A percentile compares a stretch with the other conserved stretches of the same genome.
phyloP scores from a whole-genome alignment of 1,140 invertebrate genomes.

The Lutraria rhynchaena region DNA sequence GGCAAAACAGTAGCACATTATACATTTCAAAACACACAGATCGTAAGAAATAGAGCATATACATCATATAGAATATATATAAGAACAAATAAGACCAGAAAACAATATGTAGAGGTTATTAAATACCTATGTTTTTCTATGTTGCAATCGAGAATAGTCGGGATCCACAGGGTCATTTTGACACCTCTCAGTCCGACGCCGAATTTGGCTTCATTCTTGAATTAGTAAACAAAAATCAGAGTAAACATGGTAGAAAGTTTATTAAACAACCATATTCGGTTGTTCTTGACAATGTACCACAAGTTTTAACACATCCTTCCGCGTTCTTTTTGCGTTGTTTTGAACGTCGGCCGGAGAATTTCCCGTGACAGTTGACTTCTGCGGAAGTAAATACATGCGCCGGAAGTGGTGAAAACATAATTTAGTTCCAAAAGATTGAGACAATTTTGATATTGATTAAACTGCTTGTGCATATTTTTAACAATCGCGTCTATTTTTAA shows the following conservation, averaged over 20 bases:
- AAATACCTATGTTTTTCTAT: slow-evolving; percentile 5
- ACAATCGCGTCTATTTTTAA: not conserved
- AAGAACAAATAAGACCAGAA: not conserved
- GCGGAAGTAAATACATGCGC: slow-evolving; percentile 32
- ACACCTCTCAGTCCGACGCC: slow-evolving; percentile 44
- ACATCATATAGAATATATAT: too few relatives aligned
- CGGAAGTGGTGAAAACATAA: slow-evolving; percentile 15
- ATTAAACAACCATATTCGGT: slow-evolving; percentile 28
- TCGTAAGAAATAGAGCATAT: too few relatives aligned
- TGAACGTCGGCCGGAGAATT: slow-evolving; percentile 26
- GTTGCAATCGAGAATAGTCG: slow-evolving; percentile 24
- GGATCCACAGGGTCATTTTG: slow-evolving; percentile 49
- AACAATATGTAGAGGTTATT: too few relatives aligned
- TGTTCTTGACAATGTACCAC: not conserved
- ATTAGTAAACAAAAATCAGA: not conserved
- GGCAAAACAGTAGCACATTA: too few relatives aligned
- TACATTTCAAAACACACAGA: too few relatives aligned
- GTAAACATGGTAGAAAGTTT: not conserved
- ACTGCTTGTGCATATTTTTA: not conserved
- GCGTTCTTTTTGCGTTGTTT: slow-evolving; percentile 18
- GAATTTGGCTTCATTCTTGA: not conserved
- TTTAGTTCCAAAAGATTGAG: slow-evolving; percentile 14
- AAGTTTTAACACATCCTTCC: slow-evolving; percentile 1
- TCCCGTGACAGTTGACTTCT: slow-evolving; percentile 42
- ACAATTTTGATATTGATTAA: not conserved